Percentiles rank a stretch among this genome's conserved stretches.
Conservation (phyloP, 2,797 vertebrate genomes). For the Phoeniculus purpureus region DNA sequence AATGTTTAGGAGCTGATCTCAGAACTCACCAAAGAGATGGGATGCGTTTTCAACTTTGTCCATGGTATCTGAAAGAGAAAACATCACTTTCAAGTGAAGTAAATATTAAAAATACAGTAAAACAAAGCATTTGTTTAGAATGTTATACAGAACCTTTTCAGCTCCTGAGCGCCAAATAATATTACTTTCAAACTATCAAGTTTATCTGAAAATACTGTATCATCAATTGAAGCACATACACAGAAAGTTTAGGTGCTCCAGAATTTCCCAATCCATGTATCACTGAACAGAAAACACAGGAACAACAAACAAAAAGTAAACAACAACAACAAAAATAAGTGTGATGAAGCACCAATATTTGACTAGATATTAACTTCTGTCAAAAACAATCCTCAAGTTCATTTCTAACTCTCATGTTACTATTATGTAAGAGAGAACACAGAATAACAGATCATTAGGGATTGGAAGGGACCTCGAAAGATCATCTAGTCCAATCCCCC, state of each 20-base stretch:
- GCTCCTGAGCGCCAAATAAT: neutral
- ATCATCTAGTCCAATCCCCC: no score
- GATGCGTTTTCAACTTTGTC: slow-evolving; percentile 98
- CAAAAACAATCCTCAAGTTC: neutral
- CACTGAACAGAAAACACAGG: neutral
- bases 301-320: neutral
- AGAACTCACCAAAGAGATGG: slow-evolving; percentile 91
- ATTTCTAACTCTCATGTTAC: neutral
- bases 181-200: neutral
- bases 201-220: neutral
- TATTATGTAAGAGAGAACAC: neutral
- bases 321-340: neutral
- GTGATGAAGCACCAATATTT: neutral
- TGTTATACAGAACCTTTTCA: neutral
- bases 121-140: neutral
- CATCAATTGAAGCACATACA: neutral
- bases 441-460: no score
- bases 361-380: neutral
- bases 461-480: no score
- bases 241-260: neutral
- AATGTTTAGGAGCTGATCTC: slow-evolving; percentile 7
- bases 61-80: slow-evolving; percentile 91
- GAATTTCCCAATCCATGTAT: neutral
- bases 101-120: neutral
- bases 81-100: slow-evolving; percentile 33